Evolutionary conservation across 2,797 vertebrate genomes (phyloP), one percentile per base, ranked within the genome.

Genomic region (Erethizon dorsatum): DNA sequence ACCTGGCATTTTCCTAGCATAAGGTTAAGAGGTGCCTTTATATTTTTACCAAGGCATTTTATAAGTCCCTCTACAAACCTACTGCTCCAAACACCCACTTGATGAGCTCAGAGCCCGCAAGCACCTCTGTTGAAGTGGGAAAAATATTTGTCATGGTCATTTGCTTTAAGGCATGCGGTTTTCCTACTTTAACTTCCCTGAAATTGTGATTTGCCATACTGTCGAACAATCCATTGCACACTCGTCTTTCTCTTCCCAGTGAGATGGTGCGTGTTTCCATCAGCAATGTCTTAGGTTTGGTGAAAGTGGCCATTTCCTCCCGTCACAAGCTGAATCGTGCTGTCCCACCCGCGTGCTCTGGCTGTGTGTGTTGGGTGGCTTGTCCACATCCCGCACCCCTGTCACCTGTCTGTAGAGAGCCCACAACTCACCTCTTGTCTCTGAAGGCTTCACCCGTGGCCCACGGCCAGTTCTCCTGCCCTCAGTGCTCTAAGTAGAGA

Each of bases 371-470:
- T 37, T 56, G 67, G 67, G 37, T 57, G 31, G 41, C 45, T 10
- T 1, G 22, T 20, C n/a, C 28, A 26, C 11, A 13, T 37, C 52
- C 56, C 50, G 12, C 24, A 71, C 37, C 61, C 52, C 12, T 3
- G 11, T 80, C 65, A 17, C 47, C 54, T 28, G n/a, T 33, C 54
- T 56, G 45, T 6, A 54, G 11, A 92, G 26, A 88, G 45, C 26
- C 90, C 50, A 9, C 24, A 45, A 52, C n/a, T 13, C 18, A 52
- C 26, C 77, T 86, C 87, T 89, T 88, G 52, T 88, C 50, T 90
- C 95, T 75, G 24, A 69, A 96, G 87, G 87, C 92, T 93, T 93
- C 69, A 24, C 80, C 65, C 18, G 9, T 69, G 89, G 71, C 57
- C 33, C 22, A n/a, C 50, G 28, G 59, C 77, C 56, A 83, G 91